These are phyloP conservation scores for Noturus placidus DNA, from an alignment of 2,113 vertebrate genomes.

Conservation along the genomic window DNA sequence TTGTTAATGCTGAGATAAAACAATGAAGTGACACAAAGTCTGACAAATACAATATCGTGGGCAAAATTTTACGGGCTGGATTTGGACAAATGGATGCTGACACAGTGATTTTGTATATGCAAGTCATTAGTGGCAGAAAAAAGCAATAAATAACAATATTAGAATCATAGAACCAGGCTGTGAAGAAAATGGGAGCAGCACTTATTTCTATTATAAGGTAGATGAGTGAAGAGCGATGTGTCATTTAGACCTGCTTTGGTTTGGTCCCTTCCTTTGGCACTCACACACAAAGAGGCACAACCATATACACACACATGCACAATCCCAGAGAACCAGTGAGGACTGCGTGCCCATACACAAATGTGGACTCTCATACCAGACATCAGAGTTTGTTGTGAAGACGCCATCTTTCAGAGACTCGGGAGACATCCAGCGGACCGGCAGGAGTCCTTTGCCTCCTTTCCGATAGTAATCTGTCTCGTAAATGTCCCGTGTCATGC, in stretches of 20 bases:
- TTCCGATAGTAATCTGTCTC: conserved; percentile 99
- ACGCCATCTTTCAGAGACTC: conserved; percentile 98
- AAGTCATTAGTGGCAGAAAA: conserved; percentile 28
- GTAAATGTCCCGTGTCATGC: conserved; percentile 98
- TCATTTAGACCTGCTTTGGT: conserved; percentile 16
- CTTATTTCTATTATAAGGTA: not conserved
- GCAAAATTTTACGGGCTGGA: conserved; percentile 17
- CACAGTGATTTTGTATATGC: not conserved
- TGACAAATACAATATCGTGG: conserved; percentile 27
- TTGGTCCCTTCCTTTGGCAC: conserved; percentile 34
- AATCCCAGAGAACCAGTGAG: not conserved
- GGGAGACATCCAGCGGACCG: conserved; percentile 98
- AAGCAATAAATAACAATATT: conserved; percentile 8
- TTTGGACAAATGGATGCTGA: conserved; percentile 32
- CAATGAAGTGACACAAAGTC: conserved; percentile 31
- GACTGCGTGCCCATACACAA: conserved; percentile 23
- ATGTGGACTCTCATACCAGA: conserved; percentile 81
- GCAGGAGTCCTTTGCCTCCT: conserved; percentile 94
- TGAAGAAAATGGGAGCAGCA: conserved; percentile 16
- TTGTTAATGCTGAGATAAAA: conserved; percentile 15
- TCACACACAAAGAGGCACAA: conserved; percentile 19
- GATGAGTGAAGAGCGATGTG: not conserved
- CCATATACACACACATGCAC: conserved; percentile 45
- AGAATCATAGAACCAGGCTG: conserved; percentile 6
- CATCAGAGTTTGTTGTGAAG: conserved; percentile 96